Conservation (phyloP, 2,113 vertebrate species). For the Herpetotheres cachinnans region DNA sequence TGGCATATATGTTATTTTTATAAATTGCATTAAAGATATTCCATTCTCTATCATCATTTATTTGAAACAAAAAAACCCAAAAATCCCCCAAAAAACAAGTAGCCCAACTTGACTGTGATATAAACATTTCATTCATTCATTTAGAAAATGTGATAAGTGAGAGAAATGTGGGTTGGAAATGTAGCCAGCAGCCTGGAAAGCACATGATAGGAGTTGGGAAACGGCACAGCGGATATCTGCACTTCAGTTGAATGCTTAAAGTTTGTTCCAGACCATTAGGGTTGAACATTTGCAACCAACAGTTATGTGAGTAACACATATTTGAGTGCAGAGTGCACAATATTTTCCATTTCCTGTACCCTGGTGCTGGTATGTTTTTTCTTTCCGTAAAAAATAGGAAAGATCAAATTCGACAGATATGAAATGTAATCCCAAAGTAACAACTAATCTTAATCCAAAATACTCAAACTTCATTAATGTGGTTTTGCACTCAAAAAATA, state of each 20-base stretch:
- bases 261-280: constrained; percentile 64
- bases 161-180: constrained; percentile 51
- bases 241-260: constrained; percentile 35
- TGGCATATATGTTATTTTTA: constrained; percentile 42
- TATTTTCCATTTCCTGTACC: constrained; percentile 59
- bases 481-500: neutral
- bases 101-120: constrained; percentile 2
- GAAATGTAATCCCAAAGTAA: constrained; percentile 39
- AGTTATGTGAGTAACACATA: constrained; percentile 52
- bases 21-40: constrained; percentile 18
- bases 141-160: constrained; percentile 46
- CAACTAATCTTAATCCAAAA: constrained; percentile 21
- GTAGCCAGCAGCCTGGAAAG: constrained; percentile 53
- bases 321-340: constrained; percentile 15
- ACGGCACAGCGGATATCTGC: constrained; percentile 46
- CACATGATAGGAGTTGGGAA: constrained; percentile 45
- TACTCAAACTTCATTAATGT: neutral
- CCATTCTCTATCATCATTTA: constrained; percentile 11
- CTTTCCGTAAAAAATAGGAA: constrained; percentile 13
- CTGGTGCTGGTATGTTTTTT: neutral
- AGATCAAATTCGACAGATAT: constrained; percentile 31
- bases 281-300: constrained; percentile 40
- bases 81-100: neutral
- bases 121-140: constrained; percentile 59
- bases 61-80: neutral